Evolutionary conservation across 2,113 vertebrate genomes (phyloP), one percentile per base, ranked within the genome.

Genomic region (Acrocephalus arundinaceus): DNA sequence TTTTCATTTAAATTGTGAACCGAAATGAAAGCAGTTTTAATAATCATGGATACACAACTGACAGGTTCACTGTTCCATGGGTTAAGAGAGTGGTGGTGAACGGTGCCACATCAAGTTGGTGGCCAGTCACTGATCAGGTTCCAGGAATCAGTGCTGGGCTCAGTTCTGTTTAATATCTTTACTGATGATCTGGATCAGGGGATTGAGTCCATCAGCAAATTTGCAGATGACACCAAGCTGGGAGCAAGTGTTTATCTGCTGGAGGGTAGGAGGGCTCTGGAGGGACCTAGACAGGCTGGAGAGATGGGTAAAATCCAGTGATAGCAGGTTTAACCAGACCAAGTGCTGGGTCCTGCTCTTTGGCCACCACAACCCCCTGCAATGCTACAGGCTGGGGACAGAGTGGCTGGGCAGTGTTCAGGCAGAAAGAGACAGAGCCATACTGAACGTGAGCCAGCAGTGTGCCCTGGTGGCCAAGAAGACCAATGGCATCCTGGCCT

Each of bases 211-310:
- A 46, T 15, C 22, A 55, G n/a, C 27, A 63, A 37, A 73, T 73
- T 14, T 55, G 39, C 58, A 46, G 14, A 46, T 39, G 59, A 65
- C 33, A 39, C 14, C 39, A 62, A 68, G 63, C 43, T 58, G 10
- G 43, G 28, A 16, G 28, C 0, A 0, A 22, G 11, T 37, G 27
- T 17, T 48, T 5, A n/a, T 41, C 18, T 70, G 8, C 43, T 33
- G 54, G 35, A 41, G 11, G 43, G 33, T 48, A 37, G 33, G 8
- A 81, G 13, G 62, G 41, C 77, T 31, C 63, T 67, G 33, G 16
- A 67, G 6, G 13, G 21, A 37, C 33, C 33, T 57, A 51, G n/a
- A 25, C 31, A 46, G 13, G 27, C 21, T 67, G 77, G 21, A 31
- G 10, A 25, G 13, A 48, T 67, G 41, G 15, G 25, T 18, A 4